Evolutionary conservation across 1,140 invertebrate genomes (phyloP).

Genomic region (Daktulosphaira vitifoliae): DNA sequence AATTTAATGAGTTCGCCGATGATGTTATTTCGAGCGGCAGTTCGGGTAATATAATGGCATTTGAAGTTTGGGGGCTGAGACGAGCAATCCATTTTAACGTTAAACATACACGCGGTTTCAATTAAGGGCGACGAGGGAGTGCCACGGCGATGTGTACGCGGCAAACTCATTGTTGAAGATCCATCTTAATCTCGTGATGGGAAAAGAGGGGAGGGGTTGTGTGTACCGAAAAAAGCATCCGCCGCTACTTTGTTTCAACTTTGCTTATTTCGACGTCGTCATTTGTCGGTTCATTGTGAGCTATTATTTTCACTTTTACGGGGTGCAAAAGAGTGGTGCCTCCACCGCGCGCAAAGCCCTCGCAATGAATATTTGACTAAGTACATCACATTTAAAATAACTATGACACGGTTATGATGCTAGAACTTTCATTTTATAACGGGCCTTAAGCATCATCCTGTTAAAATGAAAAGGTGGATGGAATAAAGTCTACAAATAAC

Average conservation of each 20-base stretch:
- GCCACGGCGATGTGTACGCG: background rate
- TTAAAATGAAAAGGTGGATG: background rate
- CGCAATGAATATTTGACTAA: constrained; percentile 22
- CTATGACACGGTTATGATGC: no score
- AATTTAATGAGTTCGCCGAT: constrained; percentile 1
- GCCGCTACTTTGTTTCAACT: constrained; percentile 14
- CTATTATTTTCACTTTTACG: background rate
- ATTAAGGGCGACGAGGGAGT: background rate
- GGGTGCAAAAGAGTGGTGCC: no score
- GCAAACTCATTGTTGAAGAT: background rate
- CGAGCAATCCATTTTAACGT: background rate
- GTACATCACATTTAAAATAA: constrained; percentile 23
- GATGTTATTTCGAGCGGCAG: no score
- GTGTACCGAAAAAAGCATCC: background rate
- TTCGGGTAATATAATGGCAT: no score
- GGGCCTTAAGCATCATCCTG: background rate
- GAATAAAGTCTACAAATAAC: no score
- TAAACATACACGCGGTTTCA: background rate
- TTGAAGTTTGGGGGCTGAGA: no score
- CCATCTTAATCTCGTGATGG: background rate
- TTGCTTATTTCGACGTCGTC: constrained; percentile 30
- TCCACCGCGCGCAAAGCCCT: no score
- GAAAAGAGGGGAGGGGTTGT: background rate
- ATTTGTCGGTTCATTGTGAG: constrained; percentile 8
- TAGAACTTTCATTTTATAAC: constrained; percentile 22